Base-by-base conservation (phyloP, 1,140 invertebrate species). In the Leptonema lineaticorne region DNA sequence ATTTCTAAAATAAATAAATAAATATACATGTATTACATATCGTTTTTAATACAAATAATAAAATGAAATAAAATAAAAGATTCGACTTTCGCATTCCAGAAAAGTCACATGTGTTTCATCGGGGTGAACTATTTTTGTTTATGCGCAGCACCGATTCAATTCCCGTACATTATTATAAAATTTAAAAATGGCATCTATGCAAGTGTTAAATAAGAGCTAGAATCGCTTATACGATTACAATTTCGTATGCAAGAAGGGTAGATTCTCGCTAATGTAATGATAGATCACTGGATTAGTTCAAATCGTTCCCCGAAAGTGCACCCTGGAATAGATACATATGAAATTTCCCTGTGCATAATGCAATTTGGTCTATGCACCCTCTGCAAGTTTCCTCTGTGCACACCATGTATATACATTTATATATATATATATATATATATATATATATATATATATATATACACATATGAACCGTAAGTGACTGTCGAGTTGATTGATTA, bases 321-420 rank as follows among this genome's bases (percentile, higher is more conserved):
- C 68, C 58, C 50, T 50, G 68, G 68, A 64, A 73, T 70, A 70
- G 71, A 73, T 73, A 73, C 71, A 73, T 73, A 73, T 69, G 68
- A 73, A 73, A 73, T 73, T 73, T 73, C 71, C 68, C 71, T 73
- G n/a, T n/a, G 68, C 71, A 73, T 73, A 73, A 73, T 73, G 71
- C 71, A 73, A 73, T 73, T 73, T 73, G 28, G 66, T 18, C 56
- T 14, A 9, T 53, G 50, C 63, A 66, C 68, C 71, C 71, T 57
- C 5, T n/a, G 27, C 53, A 28, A 28, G 62, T 28, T 64, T 71
- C 62, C 64, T 72, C 30, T 60, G 63, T 27, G 45, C 58, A 46
- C 67, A 58, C n/a, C n/a, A n/a, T n/a, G n/a, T n/a, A n/a, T n/a
- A n/a, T n/a, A n/a, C n/a, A n/a, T n/a, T n/a, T n/a, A n/a, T n/a